Conservation (phyloP, 1,140 invertebrate genomes). For the Sipha flava region DNA sequence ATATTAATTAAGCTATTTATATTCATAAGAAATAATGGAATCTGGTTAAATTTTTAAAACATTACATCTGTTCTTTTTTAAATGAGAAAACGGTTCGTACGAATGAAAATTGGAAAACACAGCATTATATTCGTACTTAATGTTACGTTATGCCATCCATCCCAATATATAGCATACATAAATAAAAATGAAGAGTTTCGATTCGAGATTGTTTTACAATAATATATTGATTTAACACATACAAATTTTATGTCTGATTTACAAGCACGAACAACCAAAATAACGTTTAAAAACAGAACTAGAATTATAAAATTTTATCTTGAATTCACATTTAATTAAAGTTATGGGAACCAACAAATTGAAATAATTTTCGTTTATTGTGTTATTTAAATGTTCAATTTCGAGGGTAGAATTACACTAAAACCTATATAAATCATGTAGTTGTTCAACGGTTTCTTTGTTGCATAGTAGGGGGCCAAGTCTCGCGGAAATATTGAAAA, state of each 20-base stretch:
- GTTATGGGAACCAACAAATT: not conserved
- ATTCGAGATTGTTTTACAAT: no score
- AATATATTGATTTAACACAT: no score
- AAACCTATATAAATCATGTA: not conserved
- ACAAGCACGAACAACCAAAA: no score
- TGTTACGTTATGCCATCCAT: no score
- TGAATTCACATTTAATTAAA: not conserved
- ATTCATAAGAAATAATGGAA: slow-evolving; percentile 8
- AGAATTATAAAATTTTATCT: not conserved
- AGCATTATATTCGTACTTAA: not conserved
- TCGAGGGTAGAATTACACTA: not conserved
- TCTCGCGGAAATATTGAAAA: not conserved
- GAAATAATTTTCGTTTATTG: not conserved
- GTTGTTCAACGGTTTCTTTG: not conserved
- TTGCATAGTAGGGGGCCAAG: not conserved
- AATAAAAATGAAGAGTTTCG: no score
- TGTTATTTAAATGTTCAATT: not conserved
- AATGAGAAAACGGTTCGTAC: not conserved
- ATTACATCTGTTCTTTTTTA: not conserved
- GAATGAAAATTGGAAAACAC: not conserved
- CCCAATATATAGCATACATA: no score
- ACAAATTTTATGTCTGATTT: no score
- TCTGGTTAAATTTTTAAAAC: not conserved
- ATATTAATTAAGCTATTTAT: slow-evolving; percentile 30
- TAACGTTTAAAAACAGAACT: no score